phyloP scores from a whole-genome alignment of 1,140 invertebrate species.

The Leucophenga varia region DNA sequence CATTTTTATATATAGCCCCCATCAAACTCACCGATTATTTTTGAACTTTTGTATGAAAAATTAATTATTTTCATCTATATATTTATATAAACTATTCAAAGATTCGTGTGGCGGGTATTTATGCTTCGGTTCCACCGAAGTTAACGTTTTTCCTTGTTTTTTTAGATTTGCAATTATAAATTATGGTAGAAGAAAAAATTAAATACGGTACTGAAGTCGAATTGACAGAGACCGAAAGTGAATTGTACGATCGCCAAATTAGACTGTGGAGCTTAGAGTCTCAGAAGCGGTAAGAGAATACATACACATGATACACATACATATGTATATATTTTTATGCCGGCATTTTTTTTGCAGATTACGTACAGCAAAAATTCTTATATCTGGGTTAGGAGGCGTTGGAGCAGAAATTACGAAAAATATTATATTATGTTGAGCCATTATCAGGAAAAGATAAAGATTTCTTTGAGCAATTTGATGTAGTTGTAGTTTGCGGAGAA shows the following conservation, averaged over 20 bases:
- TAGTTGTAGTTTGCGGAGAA: conserved; percentile 80
- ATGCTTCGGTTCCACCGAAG: no score
- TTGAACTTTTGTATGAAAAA: no score
- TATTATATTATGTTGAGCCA: conserved; percentile 77
- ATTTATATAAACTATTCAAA: no score
- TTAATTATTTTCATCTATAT: no score
- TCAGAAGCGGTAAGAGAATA: conserved; percentile 75
- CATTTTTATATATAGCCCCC: no score
- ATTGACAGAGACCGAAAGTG: conserved; percentile 86
- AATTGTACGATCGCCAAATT: conserved; percentile 97
- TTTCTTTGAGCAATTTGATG: conserved; percentile 80
- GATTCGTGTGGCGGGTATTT: no score
- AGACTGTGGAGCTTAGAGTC: conserved; percentile 97
- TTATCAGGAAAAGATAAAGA: conserved; percentile 65
- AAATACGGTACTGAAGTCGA: conserved; percentile 61
- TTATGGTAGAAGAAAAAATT: no score
- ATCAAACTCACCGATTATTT: no score
- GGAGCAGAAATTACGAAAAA: conserved; percentile 97
- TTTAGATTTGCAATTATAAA: no score
- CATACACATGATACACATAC: background rate
- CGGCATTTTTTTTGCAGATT: no score
- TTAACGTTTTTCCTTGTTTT: no score
- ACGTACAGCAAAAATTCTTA: conserved; percentile 78
- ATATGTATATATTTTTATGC: no score
- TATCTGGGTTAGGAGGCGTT: conserved; percentile 86